Base-by-base conservation (phyloP, 2,888 invertebrate genomes). In the Lasioglossum villosulum region DNA sequence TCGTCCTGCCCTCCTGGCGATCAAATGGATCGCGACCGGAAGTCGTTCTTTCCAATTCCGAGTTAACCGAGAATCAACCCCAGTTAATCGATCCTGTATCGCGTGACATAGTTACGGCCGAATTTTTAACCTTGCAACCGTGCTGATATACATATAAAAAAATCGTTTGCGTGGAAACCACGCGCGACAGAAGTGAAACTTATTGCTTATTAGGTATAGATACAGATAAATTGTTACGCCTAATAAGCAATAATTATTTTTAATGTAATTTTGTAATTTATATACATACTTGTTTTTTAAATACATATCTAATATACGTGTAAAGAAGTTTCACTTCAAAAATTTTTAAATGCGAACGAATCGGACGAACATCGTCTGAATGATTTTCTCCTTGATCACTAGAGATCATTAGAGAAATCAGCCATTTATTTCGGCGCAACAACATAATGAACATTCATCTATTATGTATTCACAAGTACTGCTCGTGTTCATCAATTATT, bases 401-500 rank as follows among this genome's bases (percentile, higher is more conserved):
- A 42, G 42, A 42, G 42, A 42, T 23, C 52, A 5, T 4, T 14
- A 27, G 27, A 59, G 59, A 59, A 59, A 59, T 27, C 14, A 14
- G 14, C n/a, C 14, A 27, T 27, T 27, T 27, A 27, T 27, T 27
- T 16, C 27, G 27, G 27, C 59, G 14, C 27, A 5, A 14, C 2
- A 14, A 14, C 27, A 16, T 59, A 30, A 59, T 59, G 59, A 59
- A 16, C 59, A 59, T 27, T 27, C 59, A 59, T 59, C 16, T 27
- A 59, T 27, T 59, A 59, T 59, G 59, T 27, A 59, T 59, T 59
- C 59, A 2, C 59, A 59, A 30, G 59, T 27, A 59, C 59, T 59
- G 59, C 27, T 27, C 59, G 27, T 59, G 59, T 59, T 59, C 59
- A 59, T 59, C 27, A 59, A 59, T 59, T 59, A 59, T 59, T 59